phyloP scores from a whole-genome alignment of 2,888 invertebrate species.

The Polymixis lichenea region DNA sequence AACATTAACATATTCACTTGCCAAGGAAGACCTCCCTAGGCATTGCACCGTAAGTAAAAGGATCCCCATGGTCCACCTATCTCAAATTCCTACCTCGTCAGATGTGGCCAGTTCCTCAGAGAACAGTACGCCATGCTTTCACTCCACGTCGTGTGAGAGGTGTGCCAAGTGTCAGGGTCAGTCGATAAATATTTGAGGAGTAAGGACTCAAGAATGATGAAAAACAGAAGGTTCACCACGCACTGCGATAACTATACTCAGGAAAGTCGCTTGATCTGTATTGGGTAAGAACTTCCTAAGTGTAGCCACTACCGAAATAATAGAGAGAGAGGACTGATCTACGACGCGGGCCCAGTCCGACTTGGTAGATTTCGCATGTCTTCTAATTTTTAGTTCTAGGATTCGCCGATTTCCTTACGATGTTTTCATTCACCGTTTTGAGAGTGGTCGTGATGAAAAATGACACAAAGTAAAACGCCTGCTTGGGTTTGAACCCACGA shows the following conservation, averaged over 20 bases:
- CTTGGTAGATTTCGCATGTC: no score
- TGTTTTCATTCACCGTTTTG: no score
- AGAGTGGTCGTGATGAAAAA: no score
- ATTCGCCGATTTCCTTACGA: no score
- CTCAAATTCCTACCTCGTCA: background rate
- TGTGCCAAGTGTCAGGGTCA: slow-evolving; percentile 35
- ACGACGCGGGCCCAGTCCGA: no score
- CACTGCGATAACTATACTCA: background rate
- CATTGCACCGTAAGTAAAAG: background rate
- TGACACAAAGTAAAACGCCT: no score
- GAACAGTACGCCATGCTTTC: background rate
- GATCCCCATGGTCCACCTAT: background rate
- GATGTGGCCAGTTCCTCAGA: background rate
- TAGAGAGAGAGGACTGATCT: no score
- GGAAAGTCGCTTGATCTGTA: background rate
- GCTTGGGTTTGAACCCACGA: no score
- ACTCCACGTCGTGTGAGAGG: background rate
- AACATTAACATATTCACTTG: no score
- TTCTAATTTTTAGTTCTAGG: no score
- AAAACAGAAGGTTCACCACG: background rate
- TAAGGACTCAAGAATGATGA: background rate
- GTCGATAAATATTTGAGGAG: slow-evolving; percentile 50
- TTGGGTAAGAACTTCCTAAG: background rate
- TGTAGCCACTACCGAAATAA: background rate
- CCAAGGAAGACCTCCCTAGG: background rate